These are phyloP conservation scores for Athene cunicularia DNA, from an alignment of 2,113 vertebrate genomes.

Conservation along the genomic window DNA sequence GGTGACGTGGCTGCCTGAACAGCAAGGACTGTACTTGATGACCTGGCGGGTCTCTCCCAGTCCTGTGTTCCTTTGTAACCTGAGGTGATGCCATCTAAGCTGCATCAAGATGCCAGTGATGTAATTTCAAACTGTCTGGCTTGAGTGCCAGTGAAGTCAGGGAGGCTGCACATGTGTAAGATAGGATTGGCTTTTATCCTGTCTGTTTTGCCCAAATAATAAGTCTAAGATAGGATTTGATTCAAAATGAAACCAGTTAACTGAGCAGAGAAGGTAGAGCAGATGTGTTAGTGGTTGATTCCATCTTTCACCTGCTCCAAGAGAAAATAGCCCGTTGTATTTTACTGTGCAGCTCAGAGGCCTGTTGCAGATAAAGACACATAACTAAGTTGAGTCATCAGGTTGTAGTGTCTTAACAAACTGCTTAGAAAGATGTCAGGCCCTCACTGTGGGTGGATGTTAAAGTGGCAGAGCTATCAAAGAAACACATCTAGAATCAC, in stretches of 20 bases:
- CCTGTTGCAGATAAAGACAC: neutral
- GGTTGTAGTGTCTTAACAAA: neutral
- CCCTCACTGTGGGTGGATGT: neutral
- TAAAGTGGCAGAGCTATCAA: neutral
- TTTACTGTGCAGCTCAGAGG: neutral
- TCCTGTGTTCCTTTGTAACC: slow-evolving; percentile 20
- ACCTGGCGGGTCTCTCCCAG: neutral
- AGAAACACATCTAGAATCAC: neutral
- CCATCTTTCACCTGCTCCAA: neutral
- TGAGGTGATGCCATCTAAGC: slow-evolving; percentile 24
- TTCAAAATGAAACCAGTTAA: neutral
- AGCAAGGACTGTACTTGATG: neutral
- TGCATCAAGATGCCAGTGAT: slow-evolving; percentile 25
- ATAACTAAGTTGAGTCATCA: neutral
- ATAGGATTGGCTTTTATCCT: neutral
- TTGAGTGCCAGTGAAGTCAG: neutral
- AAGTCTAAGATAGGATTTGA: neutral
- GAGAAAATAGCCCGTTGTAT: neutral
- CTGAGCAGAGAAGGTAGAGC: neutral
- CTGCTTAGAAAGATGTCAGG: slow-evolving; percentile 1
- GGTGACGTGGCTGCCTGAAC: neutral
- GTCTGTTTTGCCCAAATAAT: neutral
- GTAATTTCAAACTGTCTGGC: slow-evolving; percentile 65
- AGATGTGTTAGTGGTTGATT: neutral
- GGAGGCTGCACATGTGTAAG: neutral